phyloP scores from a whole-genome alignment of 2,888 invertebrate species.

The Oscheius sp. region DNA sequence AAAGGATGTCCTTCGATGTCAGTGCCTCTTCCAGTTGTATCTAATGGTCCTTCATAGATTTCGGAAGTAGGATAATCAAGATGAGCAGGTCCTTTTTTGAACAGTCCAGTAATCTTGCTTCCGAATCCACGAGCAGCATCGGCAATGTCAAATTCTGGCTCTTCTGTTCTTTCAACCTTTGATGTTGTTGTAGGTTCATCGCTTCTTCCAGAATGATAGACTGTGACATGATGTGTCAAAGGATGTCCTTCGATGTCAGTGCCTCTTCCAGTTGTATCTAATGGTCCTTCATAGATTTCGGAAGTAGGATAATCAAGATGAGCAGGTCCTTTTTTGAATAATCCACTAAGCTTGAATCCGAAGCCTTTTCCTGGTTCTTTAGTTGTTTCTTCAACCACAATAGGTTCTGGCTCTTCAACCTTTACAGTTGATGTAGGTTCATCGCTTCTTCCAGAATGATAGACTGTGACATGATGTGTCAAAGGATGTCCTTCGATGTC shows the following conservation, averaged over 20 bases:
- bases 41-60: not conserved
- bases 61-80: conserved; percentile 48
- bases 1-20: conserved; percentile 25
- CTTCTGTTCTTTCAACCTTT: conserved; percentile 4
- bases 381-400: conserved; percentile 21
- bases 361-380: conserved; percentile 38
- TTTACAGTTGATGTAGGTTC: conserved; percentile 24
- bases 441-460: conserved; percentile 35
- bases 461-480: conserved; percentile 42
- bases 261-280: conserved; percentile 30
- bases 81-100: conserved; percentile 48
- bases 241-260: conserved; percentile 36
- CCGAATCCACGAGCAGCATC: conserved; percentile 27
- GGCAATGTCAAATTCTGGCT: conserved; percentile 2
- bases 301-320: conserved; percentile 39
- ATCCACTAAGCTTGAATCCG: conserved; percentile 34
- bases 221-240: conserved; percentile 37
- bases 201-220: conserved; percentile 38
- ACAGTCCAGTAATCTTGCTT: conserved; percentile 47
- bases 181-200: conserved; percentile 40
- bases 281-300: conserved; percentile 38
- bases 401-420: not conserved
- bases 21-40: conserved; percentile 5
- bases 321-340: conserved; percentile 31
- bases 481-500: conserved; percentile 46